Percentiles rank a stretch among this genome's conserved stretches.
phyloP scores from a whole-genome alignment of 1,140 invertebrate species.

The Meloidogyne floridensis region DNA sequence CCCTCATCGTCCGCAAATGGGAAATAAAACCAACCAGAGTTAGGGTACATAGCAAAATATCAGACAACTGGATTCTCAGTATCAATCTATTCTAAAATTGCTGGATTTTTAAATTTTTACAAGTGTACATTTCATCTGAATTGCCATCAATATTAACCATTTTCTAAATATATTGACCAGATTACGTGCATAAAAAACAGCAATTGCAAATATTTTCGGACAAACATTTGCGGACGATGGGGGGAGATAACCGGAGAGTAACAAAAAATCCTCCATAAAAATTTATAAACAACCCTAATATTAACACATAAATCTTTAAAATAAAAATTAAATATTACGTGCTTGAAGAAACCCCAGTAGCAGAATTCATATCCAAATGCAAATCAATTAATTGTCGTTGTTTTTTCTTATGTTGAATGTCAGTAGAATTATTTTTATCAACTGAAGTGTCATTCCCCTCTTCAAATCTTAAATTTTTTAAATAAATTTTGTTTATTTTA shows the following conservation, averaged over 20 bases:
- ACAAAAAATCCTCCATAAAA: no score
- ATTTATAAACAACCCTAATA: neutral
- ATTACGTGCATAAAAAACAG: no score
- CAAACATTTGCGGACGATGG: neutral
- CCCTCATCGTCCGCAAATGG: neutral
- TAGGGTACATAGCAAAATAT: no score
- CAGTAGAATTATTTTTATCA: constrained; percentile 24
- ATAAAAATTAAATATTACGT: constrained; percentile 20
- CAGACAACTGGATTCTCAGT: no score
- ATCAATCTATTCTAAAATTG: no score
- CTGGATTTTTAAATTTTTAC: no score
- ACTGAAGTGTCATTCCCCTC: neutral
- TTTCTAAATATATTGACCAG: no score
- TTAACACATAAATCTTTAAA: neutral
- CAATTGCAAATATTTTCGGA: no score
- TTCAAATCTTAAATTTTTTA: constrained; percentile 8
- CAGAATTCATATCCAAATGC: constrained; percentile 48
- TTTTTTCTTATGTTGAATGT: constrained; percentile 25
- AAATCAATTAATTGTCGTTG: constrained; percentile 49
- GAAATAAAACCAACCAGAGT: no score
- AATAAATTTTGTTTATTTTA: constrained; percentile 5
- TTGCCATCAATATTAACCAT: no score
- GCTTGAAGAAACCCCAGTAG: constrained; percentile 29
- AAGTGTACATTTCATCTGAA: no score
- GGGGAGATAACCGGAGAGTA: no score